Evolutionary conservation across 2,888 invertebrate species (phyloP).

Genomic region (Ectemnius continuus): DNA sequence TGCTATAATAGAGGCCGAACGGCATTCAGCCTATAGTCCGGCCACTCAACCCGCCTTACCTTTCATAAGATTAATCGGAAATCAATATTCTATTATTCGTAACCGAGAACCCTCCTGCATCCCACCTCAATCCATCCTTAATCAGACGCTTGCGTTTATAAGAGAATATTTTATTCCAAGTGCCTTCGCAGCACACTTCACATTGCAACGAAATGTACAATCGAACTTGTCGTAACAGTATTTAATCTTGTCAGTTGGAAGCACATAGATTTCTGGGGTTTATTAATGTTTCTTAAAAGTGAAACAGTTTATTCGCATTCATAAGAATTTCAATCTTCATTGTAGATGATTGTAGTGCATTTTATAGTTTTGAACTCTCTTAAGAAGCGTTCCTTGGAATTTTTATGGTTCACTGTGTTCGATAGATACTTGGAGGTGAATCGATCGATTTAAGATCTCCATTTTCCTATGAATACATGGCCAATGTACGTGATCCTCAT

Average conservation of each 20-base stretch:
- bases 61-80: slow-evolving; percentile 48
- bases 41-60: slow-evolving; percentile 25
- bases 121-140: slow-evolving; percentile 28
- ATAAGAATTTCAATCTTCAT: too few relatives aligned
- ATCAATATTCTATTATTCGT: slow-evolving; percentile 52
- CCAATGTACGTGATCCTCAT: slow-evolving; percentile 6
- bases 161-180: slow-evolving; percentile 1
- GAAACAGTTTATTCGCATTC: too few relatives aligned
- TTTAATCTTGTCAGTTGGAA: too few relatives aligned
- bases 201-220: background rate
- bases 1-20: slow-evolving; percentile 41
- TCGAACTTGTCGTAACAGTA: too few relatives aligned
- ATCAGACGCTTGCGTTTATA: slow-evolving; percentile 4
- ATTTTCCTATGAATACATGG: slow-evolving; percentile 12
- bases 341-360: too few relatives aligned
- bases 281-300: too few relatives aligned
- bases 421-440: slow-evolving; percentile 13
- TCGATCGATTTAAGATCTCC: slow-evolving; percentile 14
- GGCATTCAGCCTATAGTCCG: slow-evolving; percentile 39
- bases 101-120: slow-evolving; percentile 29
- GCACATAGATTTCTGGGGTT: too few relatives aligned
- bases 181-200: background rate
- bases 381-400: too few relatives aligned
- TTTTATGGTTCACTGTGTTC: too few relatives aligned
- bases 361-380: too few relatives aligned